These are phyloP conservation scores for Sycobia sp. DNA, from an alignment of 1,140 invertebrate species.

Conservation along the genomic window DNA sequence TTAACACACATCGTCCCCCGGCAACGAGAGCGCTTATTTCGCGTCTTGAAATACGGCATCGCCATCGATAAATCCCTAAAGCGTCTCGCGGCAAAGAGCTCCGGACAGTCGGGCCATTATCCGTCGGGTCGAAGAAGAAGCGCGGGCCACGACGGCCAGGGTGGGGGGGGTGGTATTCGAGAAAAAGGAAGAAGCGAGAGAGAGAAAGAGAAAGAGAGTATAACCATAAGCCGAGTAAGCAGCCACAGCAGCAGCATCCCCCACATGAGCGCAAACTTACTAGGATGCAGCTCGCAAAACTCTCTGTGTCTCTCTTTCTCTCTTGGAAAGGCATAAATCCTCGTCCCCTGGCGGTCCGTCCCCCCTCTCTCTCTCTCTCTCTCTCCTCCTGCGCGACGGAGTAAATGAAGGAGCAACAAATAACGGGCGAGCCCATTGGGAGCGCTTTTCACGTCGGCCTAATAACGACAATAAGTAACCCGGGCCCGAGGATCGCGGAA, in stretches of 20 bases:
- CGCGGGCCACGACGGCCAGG: background rate
- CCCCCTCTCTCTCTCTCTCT: no score
- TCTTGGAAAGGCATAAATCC: slow-evolving; percentile 20
- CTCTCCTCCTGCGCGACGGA: background rate
- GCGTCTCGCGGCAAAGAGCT: background rate
- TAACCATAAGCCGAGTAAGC: background rate
- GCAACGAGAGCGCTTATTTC: background rate
- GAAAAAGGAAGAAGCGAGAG: no score
- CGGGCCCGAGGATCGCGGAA: background rate
- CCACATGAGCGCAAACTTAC: no score
- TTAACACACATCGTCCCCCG: no score
- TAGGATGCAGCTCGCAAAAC: no score
- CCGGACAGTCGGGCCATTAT: slow-evolving; percentile 5
- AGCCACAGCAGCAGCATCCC: no score
- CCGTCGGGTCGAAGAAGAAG: background rate
- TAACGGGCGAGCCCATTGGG: slow-evolving; percentile 5
- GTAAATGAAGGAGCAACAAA: slow-evolving; percentile 28
- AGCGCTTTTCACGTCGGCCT: slow-evolving; percentile 21
- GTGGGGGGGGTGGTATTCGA: background rate
- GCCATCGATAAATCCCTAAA: slow-evolving; percentile 17
- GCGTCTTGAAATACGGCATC: slow-evolving; percentile 9
- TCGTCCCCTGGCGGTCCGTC: slow-evolving; percentile 15
- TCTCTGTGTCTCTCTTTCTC: no score
- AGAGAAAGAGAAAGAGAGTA: background rate
- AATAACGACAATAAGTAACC: slow-evolving; percentile 34